Conservation (phyloP, 2,797 vertebrate genomes). For the Dendrocincla fuliginosa region DNA sequence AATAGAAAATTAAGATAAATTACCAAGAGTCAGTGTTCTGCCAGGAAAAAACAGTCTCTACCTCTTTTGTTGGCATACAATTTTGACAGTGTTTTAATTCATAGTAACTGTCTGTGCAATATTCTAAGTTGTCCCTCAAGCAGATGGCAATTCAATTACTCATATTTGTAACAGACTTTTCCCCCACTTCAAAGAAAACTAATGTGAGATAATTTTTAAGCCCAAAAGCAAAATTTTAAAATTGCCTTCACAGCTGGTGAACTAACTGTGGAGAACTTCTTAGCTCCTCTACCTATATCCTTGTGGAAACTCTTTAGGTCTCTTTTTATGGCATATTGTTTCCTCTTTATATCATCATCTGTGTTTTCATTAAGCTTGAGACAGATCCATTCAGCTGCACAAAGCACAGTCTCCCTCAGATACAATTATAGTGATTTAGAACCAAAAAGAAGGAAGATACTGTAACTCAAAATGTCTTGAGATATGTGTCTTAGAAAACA, state of each 20-base stretch:
- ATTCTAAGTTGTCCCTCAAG: conserved; percentile 5
- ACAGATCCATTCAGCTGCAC: background rate
- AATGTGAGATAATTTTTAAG: background rate
- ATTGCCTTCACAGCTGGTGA: background rate
- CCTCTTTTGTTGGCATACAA: background rate
- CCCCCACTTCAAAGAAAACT: background rate
- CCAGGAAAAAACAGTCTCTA: background rate
- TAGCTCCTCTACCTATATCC: background rate
- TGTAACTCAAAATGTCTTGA: background rate
- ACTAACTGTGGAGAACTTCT: background rate
- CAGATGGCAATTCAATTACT: conserved; percentile 41
- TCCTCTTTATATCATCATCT: background rate
- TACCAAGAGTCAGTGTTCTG: background rate
- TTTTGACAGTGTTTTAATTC: background rate
- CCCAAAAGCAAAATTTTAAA: background rate
- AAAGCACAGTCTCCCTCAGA: background rate
- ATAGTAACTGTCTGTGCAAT: background rate
- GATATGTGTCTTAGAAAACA: background rate
- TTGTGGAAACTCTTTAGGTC: background rate
- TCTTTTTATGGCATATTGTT: background rate
- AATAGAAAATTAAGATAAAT: conserved; percentile 37
- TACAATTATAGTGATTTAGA: background rate
- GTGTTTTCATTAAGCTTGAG: background rate
- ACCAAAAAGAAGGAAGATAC: background rate
- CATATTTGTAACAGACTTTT: background rate